These are phyloP conservation scores for Phrynocephalus forsythii DNA, from an alignment of 2,797 vertebrate species.

Conservation along the genomic window DNA sequence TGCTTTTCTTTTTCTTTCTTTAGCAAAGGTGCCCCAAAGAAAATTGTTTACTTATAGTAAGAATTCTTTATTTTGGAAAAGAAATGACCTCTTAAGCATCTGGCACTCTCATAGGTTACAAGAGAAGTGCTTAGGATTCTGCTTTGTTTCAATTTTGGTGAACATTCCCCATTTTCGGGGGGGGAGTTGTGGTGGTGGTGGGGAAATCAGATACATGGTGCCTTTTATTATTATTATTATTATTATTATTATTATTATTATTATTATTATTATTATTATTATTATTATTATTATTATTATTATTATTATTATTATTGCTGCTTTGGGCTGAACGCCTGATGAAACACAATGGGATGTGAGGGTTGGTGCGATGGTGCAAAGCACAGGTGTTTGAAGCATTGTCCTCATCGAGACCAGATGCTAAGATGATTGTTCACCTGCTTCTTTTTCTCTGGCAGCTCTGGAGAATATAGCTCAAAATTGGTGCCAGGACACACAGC, in stretches of 20 bases:
- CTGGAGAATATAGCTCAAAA: constrained; percentile 56
- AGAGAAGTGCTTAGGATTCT: constrained; percentile 36
- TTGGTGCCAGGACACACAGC: constrained; percentile 41
- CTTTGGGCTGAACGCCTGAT: constrained; percentile 72
- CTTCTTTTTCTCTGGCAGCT: constrained; percentile 85
- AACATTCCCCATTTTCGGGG: constrained; percentile 55
- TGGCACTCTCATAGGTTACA: constrained; percentile 16
- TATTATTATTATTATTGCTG: constrained; percentile 67
- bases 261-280: constrained; percentile 39
- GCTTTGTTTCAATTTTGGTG: constrained; percentile 64
- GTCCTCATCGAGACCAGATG: constrained; percentile 83
- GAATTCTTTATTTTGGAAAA: not conserved
- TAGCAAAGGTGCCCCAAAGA: constrained; percentile 20
- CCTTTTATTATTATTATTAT: constrained; percentile 42
- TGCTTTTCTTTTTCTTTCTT: not conserved
- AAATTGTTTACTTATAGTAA: constrained; percentile 37
- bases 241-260: constrained; percentile 41
- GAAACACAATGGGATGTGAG: constrained; percentile 79
- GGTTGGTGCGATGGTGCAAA: constrained; percentile 64
- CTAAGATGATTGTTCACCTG: constrained; percentile 85
- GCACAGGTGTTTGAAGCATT: constrained; percentile 79
- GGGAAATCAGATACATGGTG: constrained; percentile 62
- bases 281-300: constrained; percentile 39
- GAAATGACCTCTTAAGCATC: not conserved
- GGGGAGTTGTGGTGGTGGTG: too few relatives aligned